These are phyloP conservation scores for Macaca nemestrina DNA, from an alignment of 2,113 vertebrate genomes.

Conservation along the genomic window DNA sequence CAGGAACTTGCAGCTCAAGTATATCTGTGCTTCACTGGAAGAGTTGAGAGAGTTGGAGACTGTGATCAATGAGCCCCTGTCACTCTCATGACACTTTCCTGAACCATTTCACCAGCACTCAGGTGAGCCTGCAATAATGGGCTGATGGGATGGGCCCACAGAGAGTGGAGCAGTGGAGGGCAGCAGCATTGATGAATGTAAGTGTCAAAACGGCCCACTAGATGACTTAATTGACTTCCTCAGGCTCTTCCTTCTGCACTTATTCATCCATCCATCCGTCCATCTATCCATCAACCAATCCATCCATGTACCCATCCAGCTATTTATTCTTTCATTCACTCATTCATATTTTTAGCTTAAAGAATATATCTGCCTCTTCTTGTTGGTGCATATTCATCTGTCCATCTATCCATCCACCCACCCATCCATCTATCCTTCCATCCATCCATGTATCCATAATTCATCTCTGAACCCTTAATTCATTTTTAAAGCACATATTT, in stretches of 20 bases:
- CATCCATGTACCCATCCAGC: not conserved
- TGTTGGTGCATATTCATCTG: not conserved
- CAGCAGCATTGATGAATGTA: not conserved
- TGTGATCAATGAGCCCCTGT: conserved; percentile 31
- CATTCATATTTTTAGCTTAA: not conserved
- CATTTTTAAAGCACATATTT: conserved; percentile 14
- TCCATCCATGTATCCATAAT: not conserved
- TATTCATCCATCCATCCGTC: not conserved
- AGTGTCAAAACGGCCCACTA: conserved; percentile 2
- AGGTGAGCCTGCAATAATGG: not conserved
- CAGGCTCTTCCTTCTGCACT: not conserved
- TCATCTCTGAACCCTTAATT: not conserved
- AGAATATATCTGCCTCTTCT: not conserved
- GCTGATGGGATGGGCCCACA: not conserved
- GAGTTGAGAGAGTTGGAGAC: not conserved
- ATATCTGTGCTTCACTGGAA: not conserved
- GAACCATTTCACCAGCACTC: not conserved
- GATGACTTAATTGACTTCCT: conserved; percentile 52
- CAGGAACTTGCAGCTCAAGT: not conserved
- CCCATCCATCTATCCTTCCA: not conserved
- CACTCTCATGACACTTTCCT: not conserved
- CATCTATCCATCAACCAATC: not conserved
- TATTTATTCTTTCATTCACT: not conserved
- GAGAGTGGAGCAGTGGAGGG: not conserved
- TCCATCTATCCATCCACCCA: not conserved